These are phyloP conservation scores for Micoletzkya japonica DNA, from an alignment of 2,888 invertebrate genomes.

Conservation along the genomic window DNA sequence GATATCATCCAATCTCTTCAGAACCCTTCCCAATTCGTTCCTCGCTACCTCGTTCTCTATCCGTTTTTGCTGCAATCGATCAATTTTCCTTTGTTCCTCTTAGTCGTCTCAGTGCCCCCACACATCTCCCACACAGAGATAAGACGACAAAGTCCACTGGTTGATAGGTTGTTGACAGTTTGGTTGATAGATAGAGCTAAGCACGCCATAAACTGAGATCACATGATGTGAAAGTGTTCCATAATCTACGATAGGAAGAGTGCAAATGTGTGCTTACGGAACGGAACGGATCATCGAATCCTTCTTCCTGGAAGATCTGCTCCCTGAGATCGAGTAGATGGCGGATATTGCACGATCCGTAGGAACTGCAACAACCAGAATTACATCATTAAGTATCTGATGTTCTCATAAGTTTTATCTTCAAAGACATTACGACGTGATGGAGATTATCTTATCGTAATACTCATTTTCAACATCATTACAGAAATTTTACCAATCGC, in stretches of 20 bases:
- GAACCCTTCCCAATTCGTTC: slow-evolving; percentile 73
- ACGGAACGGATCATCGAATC: slow-evolving; percentile 83
- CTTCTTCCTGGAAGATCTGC: slow-evolving; percentile 84
- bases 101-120: no score
- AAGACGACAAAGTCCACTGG: background rate
- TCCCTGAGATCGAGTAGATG: slow-evolving; percentile 88
- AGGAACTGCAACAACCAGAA: slow-evolving; percentile 69
- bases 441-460: no score
- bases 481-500: no score
- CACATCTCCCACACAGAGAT: no score
- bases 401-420: background rate
- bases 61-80: slow-evolving; percentile 80
- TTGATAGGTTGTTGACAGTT: no score
- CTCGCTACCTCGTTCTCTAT: slow-evolving; percentile 83
- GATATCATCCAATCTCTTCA: slow-evolving; percentile 76
- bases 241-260: no score
- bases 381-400: background rate
- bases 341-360: slow-evolving; percentile 83
- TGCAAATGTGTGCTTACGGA: slow-evolving; percentile 64
- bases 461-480: no score
- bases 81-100: no score
- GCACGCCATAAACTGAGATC: no score
- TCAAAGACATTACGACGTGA: no score
- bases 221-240: no score
- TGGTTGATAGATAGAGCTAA: no score